phyloP scores from a whole-genome alignment of 1,140 invertebrate genomes.

The Bombus polaris region DNA sequence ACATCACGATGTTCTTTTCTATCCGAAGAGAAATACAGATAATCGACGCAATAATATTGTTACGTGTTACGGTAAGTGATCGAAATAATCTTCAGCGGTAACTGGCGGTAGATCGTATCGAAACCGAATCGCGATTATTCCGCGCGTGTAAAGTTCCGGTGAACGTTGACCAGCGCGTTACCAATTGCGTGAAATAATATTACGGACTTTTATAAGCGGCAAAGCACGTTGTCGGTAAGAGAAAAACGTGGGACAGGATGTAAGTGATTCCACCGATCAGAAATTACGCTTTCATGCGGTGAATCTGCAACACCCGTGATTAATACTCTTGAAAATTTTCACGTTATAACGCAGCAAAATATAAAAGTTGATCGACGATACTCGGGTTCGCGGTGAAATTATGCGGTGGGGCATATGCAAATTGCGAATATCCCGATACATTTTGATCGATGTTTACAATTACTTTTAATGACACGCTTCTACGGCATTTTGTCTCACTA shows the following conservation, averaged over 20 bases:
- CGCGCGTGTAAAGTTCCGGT: neutral
- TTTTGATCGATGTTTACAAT: constrained; percentile 58
- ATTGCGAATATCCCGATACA: constrained; percentile 48
- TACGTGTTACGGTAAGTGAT: constrained; percentile 6
- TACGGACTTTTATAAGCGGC: constrained; percentile 2
- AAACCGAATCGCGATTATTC: neutral
- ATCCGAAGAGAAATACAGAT: neutral
- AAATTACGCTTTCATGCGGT: constrained; percentile 61
- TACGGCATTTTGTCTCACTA: constrained; percentile 13
- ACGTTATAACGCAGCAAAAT: constrained; percentile 14
- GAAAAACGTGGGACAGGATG: constrained; percentile 61
- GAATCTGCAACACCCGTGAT: constrained; percentile 33
- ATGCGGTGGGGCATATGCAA: constrained; percentile 37
- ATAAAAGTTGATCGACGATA: constrained; percentile 44
- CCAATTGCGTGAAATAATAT: constrained; percentile 34
- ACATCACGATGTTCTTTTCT: fast-evolving
- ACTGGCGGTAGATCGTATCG: neutral
- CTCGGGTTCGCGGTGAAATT: constrained; percentile 18
- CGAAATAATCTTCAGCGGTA: neutral
- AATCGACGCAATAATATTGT: neutral
- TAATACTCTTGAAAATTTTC: constrained; percentile 32
- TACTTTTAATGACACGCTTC: constrained; percentile 42
- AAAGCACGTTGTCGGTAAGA: neutral
- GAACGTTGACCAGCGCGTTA: neutral
- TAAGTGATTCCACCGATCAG: constrained; percentile 60